These are phyloP conservation scores for Hirtodrosophila confusa DNA, from an alignment of 2,888 invertebrate genomes.

Conservation along the genomic window DNA sequence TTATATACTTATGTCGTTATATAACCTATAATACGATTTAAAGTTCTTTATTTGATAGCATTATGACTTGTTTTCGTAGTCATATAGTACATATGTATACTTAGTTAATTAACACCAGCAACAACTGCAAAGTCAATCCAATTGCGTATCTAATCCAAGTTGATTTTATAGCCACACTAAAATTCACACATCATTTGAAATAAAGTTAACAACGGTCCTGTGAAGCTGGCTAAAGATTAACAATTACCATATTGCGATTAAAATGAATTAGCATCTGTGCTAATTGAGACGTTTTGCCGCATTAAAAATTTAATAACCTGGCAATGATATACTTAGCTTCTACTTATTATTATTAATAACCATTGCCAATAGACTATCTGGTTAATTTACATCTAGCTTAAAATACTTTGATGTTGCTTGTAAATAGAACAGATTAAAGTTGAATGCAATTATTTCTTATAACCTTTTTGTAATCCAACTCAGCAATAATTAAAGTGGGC, in stretches of 20 bases:
- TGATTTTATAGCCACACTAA: slow-evolving; percentile 54
- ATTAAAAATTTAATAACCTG: neutral
- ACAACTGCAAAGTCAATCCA: neutral
- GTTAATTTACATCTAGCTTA: no score
- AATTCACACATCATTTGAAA: slow-evolving; percentile 23
- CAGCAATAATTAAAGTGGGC: no score
- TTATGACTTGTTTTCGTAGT: no score
- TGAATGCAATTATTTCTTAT: no score
- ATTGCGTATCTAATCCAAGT: slow-evolving; percentile 33
- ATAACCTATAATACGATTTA: no score
- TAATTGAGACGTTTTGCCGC: slow-evolving; percentile 28
- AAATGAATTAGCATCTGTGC: slow-evolving; percentile 29
- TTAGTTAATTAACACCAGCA: slow-evolving; percentile 9
- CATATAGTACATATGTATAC: neutral
- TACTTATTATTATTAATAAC: neutral
- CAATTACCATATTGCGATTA: slow-evolving; percentile 13
- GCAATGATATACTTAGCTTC: neutral
- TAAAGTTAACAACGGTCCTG: slow-evolving; percentile 11
- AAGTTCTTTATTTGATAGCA: no score
- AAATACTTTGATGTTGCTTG: no score
- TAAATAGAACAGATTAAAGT: no score
- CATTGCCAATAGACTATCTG: no score
- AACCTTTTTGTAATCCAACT: no score
- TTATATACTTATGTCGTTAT: no score
- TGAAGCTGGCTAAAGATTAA: slow-evolving; percentile 1